Evolutionary conservation across 1,140 invertebrate genomes (phyloP).

Genomic region (Hylaeus volcanicus): DNA sequence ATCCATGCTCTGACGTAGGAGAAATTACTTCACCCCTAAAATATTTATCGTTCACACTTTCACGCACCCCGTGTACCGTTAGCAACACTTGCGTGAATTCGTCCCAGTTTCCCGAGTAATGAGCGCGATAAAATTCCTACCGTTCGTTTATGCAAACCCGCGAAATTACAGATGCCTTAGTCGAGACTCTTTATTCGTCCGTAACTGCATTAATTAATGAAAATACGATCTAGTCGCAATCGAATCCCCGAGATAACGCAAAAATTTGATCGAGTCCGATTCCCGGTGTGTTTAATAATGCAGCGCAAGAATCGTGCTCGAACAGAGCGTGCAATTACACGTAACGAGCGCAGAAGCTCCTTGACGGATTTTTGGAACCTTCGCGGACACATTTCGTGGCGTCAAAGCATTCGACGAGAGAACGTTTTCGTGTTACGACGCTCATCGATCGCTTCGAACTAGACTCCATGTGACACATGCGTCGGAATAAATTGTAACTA

Average conservation of each 20-base stretch:
- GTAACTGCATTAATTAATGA: conserved; percentile 26
- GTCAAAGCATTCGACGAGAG: not conserved
- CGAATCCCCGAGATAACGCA: not conserved
- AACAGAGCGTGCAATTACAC: conserved; percentile 1
- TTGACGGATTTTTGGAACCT: not conserved
- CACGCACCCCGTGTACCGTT: not conserved
- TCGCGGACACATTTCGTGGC: not conserved
- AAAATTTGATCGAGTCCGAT: conserved; percentile 34
- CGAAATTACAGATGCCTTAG: not conserved
- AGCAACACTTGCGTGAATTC: not conserved
- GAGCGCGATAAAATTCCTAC: conserved; percentile 21
- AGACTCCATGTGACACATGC: not conserved
- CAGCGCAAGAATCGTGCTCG: not conserved
- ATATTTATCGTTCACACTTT: not conserved
- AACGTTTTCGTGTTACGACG: not conserved
- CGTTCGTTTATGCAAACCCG: conserved; percentile 6
- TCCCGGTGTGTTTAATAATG: not conserved
- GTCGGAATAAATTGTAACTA: not conserved
- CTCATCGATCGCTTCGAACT: not conserved
- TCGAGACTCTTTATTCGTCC: not conserved
- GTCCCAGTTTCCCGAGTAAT: conserved; percentile 24
- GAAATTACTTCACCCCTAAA: not conserved
- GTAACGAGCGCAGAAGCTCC: not conserved
- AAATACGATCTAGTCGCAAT: not conserved
- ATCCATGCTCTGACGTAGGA: not conserved